These are phyloP conservation scores for Geococcyx californianus DNA, from an alignment of 2,113 vertebrate species.

Conservation along the genomic window DNA sequence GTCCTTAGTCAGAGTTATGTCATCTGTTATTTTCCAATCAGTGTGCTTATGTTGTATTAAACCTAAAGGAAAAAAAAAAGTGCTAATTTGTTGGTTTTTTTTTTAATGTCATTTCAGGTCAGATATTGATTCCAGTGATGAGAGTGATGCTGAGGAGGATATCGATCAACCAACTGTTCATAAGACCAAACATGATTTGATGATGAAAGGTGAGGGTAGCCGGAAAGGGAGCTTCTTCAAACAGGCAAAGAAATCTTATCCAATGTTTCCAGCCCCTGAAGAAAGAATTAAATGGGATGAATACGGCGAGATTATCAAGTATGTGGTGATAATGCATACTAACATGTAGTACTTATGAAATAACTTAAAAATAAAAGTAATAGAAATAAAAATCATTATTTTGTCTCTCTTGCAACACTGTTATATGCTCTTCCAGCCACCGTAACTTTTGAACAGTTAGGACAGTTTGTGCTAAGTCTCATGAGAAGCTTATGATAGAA, in stretches of 20 bases:
- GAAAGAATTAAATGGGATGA: conserved; percentile 99
- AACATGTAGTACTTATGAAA: neutral
- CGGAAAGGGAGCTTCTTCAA: conserved; percentile 99
- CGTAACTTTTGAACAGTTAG: neutral
- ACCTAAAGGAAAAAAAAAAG: neutral
- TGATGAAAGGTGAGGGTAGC: conserved; percentile 97
- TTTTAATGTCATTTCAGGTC: conserved; percentile 74
- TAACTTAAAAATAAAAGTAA: neutral
- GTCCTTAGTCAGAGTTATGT: neutral
- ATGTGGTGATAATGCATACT: conserved; percentile 33
- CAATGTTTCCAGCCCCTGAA: conserved; percentile 96
- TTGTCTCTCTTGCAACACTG: neutral
- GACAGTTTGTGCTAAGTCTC: neutral
- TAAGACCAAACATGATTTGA: conserved; percentile 96
- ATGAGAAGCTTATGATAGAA: neutral
- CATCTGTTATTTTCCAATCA: neutral
- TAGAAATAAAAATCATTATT: neutral
- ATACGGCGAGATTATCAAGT: conserved; percentile 99
- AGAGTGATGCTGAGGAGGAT: conserved; percentile 95
- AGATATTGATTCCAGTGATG: conserved; percentile 96
- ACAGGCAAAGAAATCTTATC: conserved; percentile 97
- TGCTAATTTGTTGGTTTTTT: neutral
- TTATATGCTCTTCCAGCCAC: neutral
- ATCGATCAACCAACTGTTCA: conserved; percentile 87
- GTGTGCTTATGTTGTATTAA: neutral